Conservation (phyloP, 2,888 invertebrate species). For the Tribolium freemani region DNA sequence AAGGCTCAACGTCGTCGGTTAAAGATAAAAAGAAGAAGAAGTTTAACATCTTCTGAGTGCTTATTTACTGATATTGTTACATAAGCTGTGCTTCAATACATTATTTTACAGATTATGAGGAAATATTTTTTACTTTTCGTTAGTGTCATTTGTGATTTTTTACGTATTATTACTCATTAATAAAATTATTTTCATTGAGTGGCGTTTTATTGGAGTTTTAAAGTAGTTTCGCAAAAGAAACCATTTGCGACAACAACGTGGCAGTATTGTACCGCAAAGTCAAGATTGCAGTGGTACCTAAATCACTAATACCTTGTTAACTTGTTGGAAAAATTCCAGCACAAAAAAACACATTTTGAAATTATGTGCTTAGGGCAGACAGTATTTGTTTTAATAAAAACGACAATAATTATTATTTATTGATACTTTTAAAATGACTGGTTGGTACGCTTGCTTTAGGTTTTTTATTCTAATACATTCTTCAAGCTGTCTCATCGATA, state of each 20-base stretch:
- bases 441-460: background rate
- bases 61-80: conserved; percentile 17
- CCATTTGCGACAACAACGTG: too few species aligned
- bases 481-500: background rate
- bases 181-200: conserved; percentile 18
- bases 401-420: too few species aligned
- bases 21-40: conserved; percentile 70
- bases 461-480: background rate
- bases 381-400: too few species aligned
- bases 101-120: background rate
- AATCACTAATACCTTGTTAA: too few species aligned
- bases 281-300: too few species aligned
- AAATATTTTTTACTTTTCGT: conserved; percentile 24
- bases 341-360: too few species aligned
- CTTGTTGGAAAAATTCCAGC: too few species aligned
- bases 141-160: conserved; percentile 39
- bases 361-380: too few species aligned
- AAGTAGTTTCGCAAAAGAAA: too few species aligned
- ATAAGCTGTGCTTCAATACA: conserved; percentile 26
- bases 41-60: conserved; percentile 52
- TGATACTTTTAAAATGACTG: too few species aligned
- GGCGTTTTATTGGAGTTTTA: background rate
- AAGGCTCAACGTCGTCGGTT: conserved; percentile 55
- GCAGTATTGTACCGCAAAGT: too few species aligned
- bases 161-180: conserved; percentile 22